These are phyloP conservation scores for Sminthopsis crassicaudata DNA, from an alignment of 2,113 vertebrate species.

Conservation along the genomic window DNA sequence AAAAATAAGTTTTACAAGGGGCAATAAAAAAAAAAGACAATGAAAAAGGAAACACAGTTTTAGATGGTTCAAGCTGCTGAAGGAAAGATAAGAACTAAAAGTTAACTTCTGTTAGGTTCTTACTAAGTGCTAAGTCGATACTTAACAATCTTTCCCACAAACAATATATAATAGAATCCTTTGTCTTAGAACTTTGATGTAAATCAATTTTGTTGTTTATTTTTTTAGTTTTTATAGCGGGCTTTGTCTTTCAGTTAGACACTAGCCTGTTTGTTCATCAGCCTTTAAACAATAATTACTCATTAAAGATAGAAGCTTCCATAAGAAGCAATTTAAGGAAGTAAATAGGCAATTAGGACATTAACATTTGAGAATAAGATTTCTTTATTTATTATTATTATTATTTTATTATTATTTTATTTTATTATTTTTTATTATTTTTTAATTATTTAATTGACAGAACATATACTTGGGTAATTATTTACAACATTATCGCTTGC, in stretches of 20 bases:
- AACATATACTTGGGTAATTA: too few species aligned
- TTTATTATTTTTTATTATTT: too few species aligned
- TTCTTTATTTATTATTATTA: too few species aligned
- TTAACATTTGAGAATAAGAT: neutral
- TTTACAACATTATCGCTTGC: too few species aligned
- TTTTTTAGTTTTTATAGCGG: neutral
- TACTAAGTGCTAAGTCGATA: too few species aligned
- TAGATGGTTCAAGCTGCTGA: neutral
- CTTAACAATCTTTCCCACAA: neutral
- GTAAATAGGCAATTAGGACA: neutral
- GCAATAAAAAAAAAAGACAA: neutral
- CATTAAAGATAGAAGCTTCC: neutral
- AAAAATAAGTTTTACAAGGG: neutral
- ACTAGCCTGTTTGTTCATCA: neutral
- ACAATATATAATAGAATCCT: neutral
- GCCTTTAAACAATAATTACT: neutral
- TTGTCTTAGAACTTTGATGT: neutral
- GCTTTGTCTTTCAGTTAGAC: neutral
- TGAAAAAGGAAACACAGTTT: neutral
- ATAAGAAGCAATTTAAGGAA: neutral
- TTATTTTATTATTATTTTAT: too few species aligned
- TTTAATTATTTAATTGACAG: too few species aligned
- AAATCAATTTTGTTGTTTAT: neutral
- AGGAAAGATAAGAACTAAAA: neutral
- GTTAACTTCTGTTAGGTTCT: too few species aligned